Conservation (phyloP, 2,113 vertebrate genomes). For the Brachyhypopomus gauderio region DNA sequence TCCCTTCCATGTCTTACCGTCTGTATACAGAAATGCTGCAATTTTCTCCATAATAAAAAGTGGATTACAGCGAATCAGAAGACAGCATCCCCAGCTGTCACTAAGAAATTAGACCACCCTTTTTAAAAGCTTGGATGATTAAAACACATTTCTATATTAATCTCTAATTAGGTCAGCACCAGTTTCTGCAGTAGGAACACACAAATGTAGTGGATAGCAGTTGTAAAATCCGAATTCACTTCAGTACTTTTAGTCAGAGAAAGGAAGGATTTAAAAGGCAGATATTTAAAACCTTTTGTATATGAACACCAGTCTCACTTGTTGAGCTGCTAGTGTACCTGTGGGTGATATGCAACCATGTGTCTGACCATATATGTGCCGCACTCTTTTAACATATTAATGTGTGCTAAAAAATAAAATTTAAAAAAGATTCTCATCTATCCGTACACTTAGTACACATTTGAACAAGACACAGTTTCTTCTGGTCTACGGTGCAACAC, state of each 20-base stretch:
- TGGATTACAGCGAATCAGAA: conserved; percentile 98
- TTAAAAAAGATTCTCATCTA: no score
- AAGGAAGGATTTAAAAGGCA: neutral
- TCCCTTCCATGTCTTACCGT: conserved; percentile 78
- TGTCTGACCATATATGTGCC: no score
- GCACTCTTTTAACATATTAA: no score
- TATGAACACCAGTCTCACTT: conserved; percentile 50
- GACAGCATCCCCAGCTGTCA: conserved; percentile 96
- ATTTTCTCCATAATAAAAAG: conserved; percentile 99
- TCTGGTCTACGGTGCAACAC: no score
- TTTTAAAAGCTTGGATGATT: conserved; percentile 81
- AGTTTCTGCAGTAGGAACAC: conserved; percentile 21
- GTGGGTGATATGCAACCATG: no score
- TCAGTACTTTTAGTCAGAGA: neutral
- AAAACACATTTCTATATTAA: conserved; percentile 86
- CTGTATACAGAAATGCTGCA: conserved; percentile 84
- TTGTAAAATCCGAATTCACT: neutral
- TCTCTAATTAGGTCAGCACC: conserved; percentile 68
- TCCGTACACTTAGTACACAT: no score
- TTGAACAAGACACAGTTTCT: no score
- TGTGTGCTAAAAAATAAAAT: no score
- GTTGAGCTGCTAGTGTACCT: conserved; percentile 28
- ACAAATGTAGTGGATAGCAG: neutral
- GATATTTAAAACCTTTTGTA: conserved; percentile 22
- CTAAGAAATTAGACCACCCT: conserved; percentile 90